Base-by-base conservation (phyloP, 2,797 vertebrate genomes). In the Sebastes ruberrimus region DNA sequence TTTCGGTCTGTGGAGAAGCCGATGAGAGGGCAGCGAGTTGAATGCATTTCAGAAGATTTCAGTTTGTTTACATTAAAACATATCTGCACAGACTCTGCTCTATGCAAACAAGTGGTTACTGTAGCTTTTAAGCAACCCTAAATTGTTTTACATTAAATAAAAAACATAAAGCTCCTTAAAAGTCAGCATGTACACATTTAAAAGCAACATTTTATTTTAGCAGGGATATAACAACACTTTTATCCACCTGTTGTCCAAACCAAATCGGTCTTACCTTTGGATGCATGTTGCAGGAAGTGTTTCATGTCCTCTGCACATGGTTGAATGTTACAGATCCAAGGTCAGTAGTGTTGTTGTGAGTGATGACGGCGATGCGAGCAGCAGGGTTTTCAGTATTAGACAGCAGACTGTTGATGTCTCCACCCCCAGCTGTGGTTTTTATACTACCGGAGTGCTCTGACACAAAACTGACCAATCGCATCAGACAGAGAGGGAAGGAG, bases 301-400 rank as follows among this genome's bases (percentile, higher is more conserved):
- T 27, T 97, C 96, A 1, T 98, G 96, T 92, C 98, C 98, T 92
- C 97, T 98, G 91, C 98, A 99, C 98, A 99, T 99, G 90, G 89
- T 95, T 89, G 46, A 81, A 28, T 1, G 59, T 57, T 74, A 93
- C 59, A 76, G 76, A 84, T 89, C 84, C 90, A 79, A 42, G 71
- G 57, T 60, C 71, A 22, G 35, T 10, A 4, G 33, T 38, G 56
- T 22, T 23, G 35, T 28, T 59, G 23, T 46, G 6, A 72, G 52
- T 65, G n/a, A 10, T 27, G 22, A 38, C 27, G 22, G 68, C 73
- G 22, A 20, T 30, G 63, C 9, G 25, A 82, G 68, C 68, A 56
- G 75, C 11, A 10, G 59, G 35, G 73, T 59, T 74, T 80, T 68
- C 81, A 52, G 74, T 68, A 46, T 85, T n/a, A 67, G 72, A 28